Percentiles rank a stretch among this genome's conserved stretches.
Evolutionary conservation across 1,140 invertebrate species (phyloP).

Genomic region (Drosophila obscura): DNA sequence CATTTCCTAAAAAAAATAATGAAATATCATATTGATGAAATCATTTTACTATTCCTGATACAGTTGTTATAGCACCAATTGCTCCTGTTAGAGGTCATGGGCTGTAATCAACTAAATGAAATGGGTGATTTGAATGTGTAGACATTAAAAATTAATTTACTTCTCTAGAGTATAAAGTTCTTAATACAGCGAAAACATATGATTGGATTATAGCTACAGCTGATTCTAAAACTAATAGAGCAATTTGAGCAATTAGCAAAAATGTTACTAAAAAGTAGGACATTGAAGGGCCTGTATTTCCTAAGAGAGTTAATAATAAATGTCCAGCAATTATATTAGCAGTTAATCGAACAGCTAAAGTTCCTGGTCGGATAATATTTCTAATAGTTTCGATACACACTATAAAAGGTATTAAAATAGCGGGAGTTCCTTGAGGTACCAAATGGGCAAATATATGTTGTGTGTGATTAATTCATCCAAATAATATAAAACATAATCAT

Average conservation of each 20-base stretch:
- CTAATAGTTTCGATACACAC: conserved; percentile 87
- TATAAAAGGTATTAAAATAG: conserved; percentile 85
- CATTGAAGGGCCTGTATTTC: too few species aligned
- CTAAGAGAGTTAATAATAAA: too few species aligned
- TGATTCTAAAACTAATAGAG: too few species aligned
- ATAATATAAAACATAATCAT: conserved; percentile 83
- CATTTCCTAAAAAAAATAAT: conserved; percentile 67
- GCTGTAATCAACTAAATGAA: conserved; percentile 85
- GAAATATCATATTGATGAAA: conserved; percentile 84
- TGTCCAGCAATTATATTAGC: too few species aligned
- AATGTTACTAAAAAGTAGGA: too few species aligned
- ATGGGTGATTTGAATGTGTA: conserved; percentile 84
- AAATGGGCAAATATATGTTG: conserved; percentile 87
- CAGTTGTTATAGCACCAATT: conserved; percentile 52
- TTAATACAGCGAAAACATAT: conserved; percentile 2
- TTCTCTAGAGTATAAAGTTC: conserved; percentile 85
- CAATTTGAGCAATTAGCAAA: too few species aligned
- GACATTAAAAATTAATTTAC: conserved; percentile 83
- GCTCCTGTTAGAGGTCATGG: conserved; percentile 62
- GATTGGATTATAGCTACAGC: too few species aligned
- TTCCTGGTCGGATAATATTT: conserved; percentile 38
- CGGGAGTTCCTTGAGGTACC: conserved; percentile 86
- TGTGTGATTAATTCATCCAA: conserved; percentile 85
- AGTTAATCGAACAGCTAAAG: too few species aligned
- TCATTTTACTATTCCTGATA: conserved; percentile 59